These are phyloP conservation scores for Gnatocerus cornutus DNA, from an alignment of 2,888 invertebrate species.

Conservation along the genomic window DNA sequence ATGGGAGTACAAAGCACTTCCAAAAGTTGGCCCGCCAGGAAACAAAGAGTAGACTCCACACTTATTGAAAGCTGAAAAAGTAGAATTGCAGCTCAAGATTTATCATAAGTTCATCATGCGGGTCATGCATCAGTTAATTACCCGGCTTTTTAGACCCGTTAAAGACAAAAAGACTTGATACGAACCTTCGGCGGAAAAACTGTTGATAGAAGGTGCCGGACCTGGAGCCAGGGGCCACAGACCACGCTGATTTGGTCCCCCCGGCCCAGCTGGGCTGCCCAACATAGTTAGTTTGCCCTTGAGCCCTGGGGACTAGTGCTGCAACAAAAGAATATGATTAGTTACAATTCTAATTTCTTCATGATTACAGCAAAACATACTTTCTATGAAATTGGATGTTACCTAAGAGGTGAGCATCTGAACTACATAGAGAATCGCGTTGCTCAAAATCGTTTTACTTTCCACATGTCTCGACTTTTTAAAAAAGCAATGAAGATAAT, in stretches of 20 bases:
- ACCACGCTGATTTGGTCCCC: slow-evolving; percentile 69
- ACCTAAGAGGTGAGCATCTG: no score
- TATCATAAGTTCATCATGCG: no score
- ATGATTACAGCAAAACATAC: no score
- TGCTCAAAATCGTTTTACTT: no score
- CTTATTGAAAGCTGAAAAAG: slow-evolving; percentile 77
- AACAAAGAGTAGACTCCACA: slow-evolving; percentile 83
- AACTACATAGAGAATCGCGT: no score
- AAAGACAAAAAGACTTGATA: background rate
- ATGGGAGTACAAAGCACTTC: slow-evolving; percentile 70
- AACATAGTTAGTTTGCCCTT: slow-evolving; percentile 61
- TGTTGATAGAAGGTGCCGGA: slow-evolving; percentile 67
- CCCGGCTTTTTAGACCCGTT: no score
- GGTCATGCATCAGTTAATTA: background rate
- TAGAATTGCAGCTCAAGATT: slow-evolving; percentile 23
- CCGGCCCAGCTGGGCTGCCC: slow-evolving; percentile 70
- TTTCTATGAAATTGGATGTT: no score
- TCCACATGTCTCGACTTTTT: no score
- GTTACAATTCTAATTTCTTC: no score
- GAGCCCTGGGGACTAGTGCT: slow-evolving; percentile 33
- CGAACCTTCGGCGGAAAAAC: slow-evolving; percentile 69
- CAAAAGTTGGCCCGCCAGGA: slow-evolving; percentile 72
- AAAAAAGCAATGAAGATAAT: no score
- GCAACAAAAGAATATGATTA: slow-evolving; percentile 28
- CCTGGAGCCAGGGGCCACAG: slow-evolving; percentile 73